Conservation (phyloP, 2,888 invertebrate genomes). For the Eristalis pertinax region DNA sequence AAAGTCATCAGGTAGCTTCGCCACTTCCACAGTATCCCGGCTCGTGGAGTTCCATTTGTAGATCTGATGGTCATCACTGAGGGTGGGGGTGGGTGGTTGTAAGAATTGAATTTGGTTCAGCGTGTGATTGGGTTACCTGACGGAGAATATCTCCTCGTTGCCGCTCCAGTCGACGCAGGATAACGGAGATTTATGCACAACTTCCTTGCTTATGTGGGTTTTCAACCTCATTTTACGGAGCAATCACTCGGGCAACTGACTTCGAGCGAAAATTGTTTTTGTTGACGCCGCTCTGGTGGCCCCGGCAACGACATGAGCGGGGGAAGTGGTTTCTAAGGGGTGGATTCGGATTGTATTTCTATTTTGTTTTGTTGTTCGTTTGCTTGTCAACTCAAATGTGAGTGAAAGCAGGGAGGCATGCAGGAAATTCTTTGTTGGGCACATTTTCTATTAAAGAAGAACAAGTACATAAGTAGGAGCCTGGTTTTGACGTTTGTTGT, state of each 20-base stretch:
- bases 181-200: slow-evolving; percentile 88
- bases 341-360: neutral
- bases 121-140: slow-evolving; percentile 85
- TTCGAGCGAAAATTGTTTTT: slow-evolving; percentile 21
- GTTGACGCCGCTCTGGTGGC: slow-evolving; percentile 3
- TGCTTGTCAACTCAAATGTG: neutral
- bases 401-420: neutral
- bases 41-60: slow-evolving; percentile 93
- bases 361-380: neutral
- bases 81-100: neutral
- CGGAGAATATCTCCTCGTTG: slow-evolving; percentile 95
- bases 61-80: slow-evolving; percentile 95
- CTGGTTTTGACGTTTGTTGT: too few relatives aligned
- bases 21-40: slow-evolving; percentile 88
- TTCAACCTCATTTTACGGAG: slow-evolving; percentile 88
- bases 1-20: slow-evolving; percentile 91
- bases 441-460: too few relatives aligned
- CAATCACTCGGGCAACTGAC: slow-evolving; percentile 25
- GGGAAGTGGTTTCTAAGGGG: neutral
- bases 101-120: neutral
- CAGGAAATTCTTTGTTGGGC: too few relatives aligned
- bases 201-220: slow-evolving; percentile 88
- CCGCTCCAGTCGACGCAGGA: slow-evolving; percentile 97
- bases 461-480: too few relatives aligned
- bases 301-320: slow-evolving; percentile 16